These are phyloP conservation scores for Spilarctia lutea DNA, from an alignment of 2,888 invertebrate genomes.

Conservation along the genomic window DNA sequence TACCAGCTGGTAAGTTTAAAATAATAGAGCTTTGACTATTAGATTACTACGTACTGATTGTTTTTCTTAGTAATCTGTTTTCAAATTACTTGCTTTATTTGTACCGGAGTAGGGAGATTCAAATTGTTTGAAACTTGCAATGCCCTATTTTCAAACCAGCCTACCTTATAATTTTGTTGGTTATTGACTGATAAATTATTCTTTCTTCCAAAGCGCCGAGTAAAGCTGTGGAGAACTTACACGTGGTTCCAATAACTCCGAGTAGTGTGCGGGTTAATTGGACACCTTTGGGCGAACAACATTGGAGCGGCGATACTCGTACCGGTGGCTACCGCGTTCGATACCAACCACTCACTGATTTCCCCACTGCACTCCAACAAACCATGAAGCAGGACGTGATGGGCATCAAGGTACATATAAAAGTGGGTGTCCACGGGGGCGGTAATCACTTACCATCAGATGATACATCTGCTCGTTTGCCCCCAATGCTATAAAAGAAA, in stretches of 20 bases:
- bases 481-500: too few species aligned
- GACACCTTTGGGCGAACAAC: conserved; percentile 91
- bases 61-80: background rate
- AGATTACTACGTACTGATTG: too few species aligned
- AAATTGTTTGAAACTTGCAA: background rate
- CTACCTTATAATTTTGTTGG: background rate
- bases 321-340: conserved; percentile 96
- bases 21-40: too few species aligned
- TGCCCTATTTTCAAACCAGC: background rate
- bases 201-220: conserved; percentile 90
- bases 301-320: conserved; percentile 95
- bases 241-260: conserved; percentile 97
- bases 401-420: conserved; percentile 89
- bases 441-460: too few species aligned
- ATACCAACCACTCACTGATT: conserved; percentile 96
- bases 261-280: conserved; percentile 98
- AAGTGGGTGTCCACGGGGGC: too few species aligned
- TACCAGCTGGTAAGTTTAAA: conserved; percentile 90
- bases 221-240: conserved; percentile 91
- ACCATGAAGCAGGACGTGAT: conserved; percentile 94
- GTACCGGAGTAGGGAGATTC: background rate
- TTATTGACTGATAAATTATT: background rate
- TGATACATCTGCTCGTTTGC: too few species aligned
- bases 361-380: conserved; percentile 93
- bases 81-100: background rate